Conservation (phyloP, 2,888 invertebrate species). For the Dinocampus coccinellae region DNA sequence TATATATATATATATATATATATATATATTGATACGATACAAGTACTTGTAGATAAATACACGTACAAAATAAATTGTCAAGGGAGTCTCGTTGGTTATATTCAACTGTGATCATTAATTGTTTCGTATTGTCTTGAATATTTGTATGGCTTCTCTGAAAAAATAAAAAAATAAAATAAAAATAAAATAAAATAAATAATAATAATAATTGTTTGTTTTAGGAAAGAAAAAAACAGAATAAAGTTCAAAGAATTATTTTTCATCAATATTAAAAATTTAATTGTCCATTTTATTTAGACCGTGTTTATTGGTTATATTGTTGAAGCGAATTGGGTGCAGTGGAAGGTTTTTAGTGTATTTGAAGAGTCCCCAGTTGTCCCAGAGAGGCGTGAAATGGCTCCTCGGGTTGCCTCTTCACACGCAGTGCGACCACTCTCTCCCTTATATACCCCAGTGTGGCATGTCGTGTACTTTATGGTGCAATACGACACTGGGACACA, state of each 20-base stretch:
- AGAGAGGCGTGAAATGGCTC: slow-evolving; percentile 62
- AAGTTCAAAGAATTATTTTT: neutral
- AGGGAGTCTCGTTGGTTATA: neutral
- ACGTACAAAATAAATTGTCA: neutral
- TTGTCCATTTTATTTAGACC: neutral
- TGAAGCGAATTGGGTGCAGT: neutral
- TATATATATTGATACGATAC: too few species aligned
- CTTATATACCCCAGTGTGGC: slow-evolving; percentile 23
- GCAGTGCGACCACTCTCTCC: slow-evolving; percentile 11
- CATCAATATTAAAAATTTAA: neutral
- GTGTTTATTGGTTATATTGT: neutral
- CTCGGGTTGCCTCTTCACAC: slow-evolving; percentile 38
- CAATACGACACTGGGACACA: slow-evolving; percentile 57
- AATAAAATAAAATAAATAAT: too few species aligned
- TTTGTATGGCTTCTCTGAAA: neutral
- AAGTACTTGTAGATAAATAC: neutral
- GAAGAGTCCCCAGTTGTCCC: slow-evolving; percentile 26
- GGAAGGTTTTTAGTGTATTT: slow-evolving; percentile 10
- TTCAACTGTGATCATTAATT: neutral
- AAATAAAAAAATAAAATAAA: too few species aligned
- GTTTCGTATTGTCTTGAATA: neutral
- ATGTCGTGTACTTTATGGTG: slow-evolving; percentile 59
- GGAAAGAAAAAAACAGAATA: neutral
- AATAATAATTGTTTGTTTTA: neutral
- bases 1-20: neutral